Evolutionary conservation across 1,140 invertebrate species (phyloP), one percentile per base, ranked within the genome.

Genomic region (Caenorhabditis latens): DNA sequence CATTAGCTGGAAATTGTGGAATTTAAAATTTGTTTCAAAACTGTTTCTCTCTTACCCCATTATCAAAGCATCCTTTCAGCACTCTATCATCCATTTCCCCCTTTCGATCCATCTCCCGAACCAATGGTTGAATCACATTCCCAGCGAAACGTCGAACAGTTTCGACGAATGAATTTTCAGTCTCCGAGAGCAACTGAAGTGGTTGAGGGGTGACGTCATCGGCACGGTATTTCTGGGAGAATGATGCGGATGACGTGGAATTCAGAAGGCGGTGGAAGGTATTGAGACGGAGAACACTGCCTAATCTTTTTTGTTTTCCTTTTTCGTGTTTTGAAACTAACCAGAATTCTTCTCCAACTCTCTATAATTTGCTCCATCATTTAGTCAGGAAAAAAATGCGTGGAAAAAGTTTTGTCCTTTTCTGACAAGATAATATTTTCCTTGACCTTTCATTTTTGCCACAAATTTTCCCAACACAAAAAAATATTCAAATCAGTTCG

Each of bases 61-160:
- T 96, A 87, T 96, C 94, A 93, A 97, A 86, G 53, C 57, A 46
- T 67, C 67, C 84, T 48, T 50, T 24, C 14, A 91, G 42, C 19
- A 82, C 58, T 40, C 21, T 50, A 5, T 94, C 94, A 85, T 96
- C 95, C 84, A 98, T 95, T 91, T 95, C 95, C 85, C 95, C 95
- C 89, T 96, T 95, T 82, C 95, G 95, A 92, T 99, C 97, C 97
- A 99, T 99, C 94, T 97, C 95, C 90, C 94, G 95, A 0, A 98
- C 97, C 11, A 96, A 93, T 0, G 97, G 97, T 14, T 94, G 94
- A 90, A 99, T 96, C 93, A 96, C 95, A 92, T 98, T 96, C 89
- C 94, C 94, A 0, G 96, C 96, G 88, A 99, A 94, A 93, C 96
- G 96, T 48, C 95, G 94, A 89, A 98, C 97, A 32, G 32, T 32